phyloP scores from a whole-genome alignment of 2,888 invertebrate species.

The Limnephilus auricula region DNA sequence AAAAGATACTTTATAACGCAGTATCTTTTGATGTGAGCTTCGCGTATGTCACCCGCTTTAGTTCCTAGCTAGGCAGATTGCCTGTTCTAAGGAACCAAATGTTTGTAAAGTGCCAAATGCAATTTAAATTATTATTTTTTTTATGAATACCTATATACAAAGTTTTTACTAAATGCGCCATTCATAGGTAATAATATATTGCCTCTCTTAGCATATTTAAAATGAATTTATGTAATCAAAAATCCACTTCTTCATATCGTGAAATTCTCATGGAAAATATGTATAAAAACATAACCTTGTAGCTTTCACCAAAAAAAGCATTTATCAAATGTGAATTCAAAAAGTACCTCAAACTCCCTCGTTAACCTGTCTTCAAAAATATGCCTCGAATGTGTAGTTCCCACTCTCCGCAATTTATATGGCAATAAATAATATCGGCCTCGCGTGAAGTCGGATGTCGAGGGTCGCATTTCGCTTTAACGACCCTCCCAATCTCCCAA shows the following conservation, averaged over 20 bases:
- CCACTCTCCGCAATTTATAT: background rate
- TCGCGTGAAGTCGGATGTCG: slow-evolving; percentile 27
- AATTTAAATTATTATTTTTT: no score
- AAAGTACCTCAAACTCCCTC: slow-evolving; percentile 7
- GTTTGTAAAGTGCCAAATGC: no score
- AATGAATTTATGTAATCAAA: no score
- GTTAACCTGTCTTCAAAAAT: slow-evolving; percentile 43
- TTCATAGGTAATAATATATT: no score
- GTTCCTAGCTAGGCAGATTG: no score
- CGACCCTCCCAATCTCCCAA: background rate
- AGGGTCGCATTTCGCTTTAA: slow-evolving; percentile 38
- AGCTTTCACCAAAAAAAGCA: background rate
- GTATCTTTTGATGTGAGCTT: no score
- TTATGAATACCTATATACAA: no score
- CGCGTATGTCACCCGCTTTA: no score
- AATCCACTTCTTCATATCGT: background rate
- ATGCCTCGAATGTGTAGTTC: slow-evolving; percentile 30
- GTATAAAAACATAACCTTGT: background rate
- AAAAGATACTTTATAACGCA: no score
- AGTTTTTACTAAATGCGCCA: no score
- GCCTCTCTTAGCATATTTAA: no score
- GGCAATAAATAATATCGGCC: slow-evolving; percentile 37
- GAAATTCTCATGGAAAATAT: background rate
- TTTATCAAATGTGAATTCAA: background rate
- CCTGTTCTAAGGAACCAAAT: no score